These are phyloP conservation scores for Aspidapion aeneum DNA, from an alignment of 2,888 invertebrate genomes.

Conservation along the genomic window DNA sequence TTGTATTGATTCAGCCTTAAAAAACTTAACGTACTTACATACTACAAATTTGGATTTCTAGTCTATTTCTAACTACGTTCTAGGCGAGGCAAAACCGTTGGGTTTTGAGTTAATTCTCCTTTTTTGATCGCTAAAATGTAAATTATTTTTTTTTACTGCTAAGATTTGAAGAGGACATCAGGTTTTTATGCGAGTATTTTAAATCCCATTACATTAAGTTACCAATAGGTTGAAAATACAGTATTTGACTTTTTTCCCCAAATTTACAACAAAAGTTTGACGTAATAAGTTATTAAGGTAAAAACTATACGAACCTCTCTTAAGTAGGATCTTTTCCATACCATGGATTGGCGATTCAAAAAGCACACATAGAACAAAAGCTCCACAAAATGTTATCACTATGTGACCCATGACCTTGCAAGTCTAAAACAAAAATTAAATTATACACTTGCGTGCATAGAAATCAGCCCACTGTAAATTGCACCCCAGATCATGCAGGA, in stretches of 20 bases:
- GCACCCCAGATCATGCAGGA: no score
- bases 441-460: conserved; percentile 1
- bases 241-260: no score
- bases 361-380: conserved; percentile 59
- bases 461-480: no score
- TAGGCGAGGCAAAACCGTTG: not conserved
- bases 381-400: conserved; percentile 59
- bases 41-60: no score
- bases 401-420: conserved; percentile 57
- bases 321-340: conserved; percentile 63
- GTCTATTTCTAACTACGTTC: not conserved
- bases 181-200: no score
- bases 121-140: not conserved
- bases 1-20: no score
- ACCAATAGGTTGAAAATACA: no score
- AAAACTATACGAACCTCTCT: not conserved
- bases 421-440: conserved; percentile 47
- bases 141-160: not conserved
- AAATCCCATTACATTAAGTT: no score
- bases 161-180: no score
- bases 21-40: no score
- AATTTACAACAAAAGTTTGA: no score
- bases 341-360: conserved; percentile 72
- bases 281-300: not conserved
- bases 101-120: not conserved